Evolutionary conservation across 2,888 invertebrate genomes (phyloP), one percentile per base, ranked within the genome.

Genomic region (Neoitamus cyanurus): DNA sequence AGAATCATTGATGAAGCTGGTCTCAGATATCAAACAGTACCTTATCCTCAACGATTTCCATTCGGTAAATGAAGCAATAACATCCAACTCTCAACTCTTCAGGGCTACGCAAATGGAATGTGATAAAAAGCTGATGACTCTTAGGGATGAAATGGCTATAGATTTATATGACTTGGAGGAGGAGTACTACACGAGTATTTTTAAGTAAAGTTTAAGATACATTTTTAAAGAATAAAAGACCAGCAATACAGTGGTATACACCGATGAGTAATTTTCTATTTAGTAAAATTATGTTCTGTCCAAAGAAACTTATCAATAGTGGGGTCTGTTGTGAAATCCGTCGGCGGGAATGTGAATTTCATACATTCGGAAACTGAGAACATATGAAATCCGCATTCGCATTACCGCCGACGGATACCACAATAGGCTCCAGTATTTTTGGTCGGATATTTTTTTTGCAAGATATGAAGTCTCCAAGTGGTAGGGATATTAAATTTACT

Each of bases 1-100:
- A 0, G 99, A 99, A 92, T 98, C 98, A 0, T 91, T 99, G 30
- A 97, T 98, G 96, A 99, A 99, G 91, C 92, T 99, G 34, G 98
- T 99, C 0, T 97, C 98, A 0, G 99, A 99, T 90, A 97, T 99
- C 86, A 99, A 99, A 89, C 99, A 99, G 90, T 99, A 99, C 91
- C 92, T 99, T 70, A 98, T 99, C 88, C 93, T 99, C 25, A 99
- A 99, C 91, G 99, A 99, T 92, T 99, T 99, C 90, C 98, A 98
- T 70, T 98, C 98, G 1, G 97, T 99, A 0, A 99, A 99, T 90
- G 98, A 99, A 89, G 97, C 98, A 0, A 99, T 99, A 86, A 95
- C 96, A n/a, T 96, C 96, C 88, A 98, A 98, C 90, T 97, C 97
- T 0, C 96, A 97, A 90, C 91, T 97, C 11, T 98, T 97, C 89